These are phyloP conservation scores for Tupaia tana DNA, from an alignment of 2,113 vertebrate species.

Conservation along the genomic window DNA sequence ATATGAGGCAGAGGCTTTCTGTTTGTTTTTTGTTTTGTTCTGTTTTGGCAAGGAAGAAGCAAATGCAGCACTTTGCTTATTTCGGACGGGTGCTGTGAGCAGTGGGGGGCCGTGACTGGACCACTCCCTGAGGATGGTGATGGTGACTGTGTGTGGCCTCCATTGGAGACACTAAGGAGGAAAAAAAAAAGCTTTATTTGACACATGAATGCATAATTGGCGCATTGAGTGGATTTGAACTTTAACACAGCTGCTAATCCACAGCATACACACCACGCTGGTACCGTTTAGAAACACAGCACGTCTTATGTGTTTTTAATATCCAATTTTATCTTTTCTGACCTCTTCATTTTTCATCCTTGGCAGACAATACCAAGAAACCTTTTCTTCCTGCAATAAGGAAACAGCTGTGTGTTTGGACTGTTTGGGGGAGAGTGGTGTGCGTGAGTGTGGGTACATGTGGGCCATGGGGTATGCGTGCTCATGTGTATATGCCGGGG, in stretches of 20 bases:
- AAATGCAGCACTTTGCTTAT: conserved; percentile 46
- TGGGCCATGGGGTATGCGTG: neutral
- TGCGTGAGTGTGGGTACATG: rapidly evolving
- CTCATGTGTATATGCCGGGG: rapidly evolving
- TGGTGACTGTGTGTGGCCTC: neutral
- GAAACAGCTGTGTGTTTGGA: conserved; percentile 51
- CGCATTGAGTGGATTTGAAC: conserved; percentile 76
- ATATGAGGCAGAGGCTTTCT: neutral
- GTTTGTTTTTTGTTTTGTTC: conserved; percentile 38
- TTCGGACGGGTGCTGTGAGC: neutral
- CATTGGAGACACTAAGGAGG: neutral
- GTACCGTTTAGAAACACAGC: conserved; percentile 84
- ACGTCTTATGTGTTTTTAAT: conserved; percentile 85
- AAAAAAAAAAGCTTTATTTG: conserved; percentile 21
- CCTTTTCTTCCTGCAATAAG: conserved; percentile 61
- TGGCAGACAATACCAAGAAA: conserved; percentile 77
- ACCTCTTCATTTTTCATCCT: conserved; percentile 82
- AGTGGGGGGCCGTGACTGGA: neutral
- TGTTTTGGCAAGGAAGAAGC: conserved; percentile 47
- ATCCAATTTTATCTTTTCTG: conserved; percentile 84
- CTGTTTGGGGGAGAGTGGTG: neutral
- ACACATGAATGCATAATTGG: conserved; percentile 72
- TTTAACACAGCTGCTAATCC: conserved; percentile 81
- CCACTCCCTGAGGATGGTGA: neutral
- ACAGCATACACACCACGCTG: conserved; percentile 81